These are phyloP conservation scores for Neria commutata DNA, from an alignment of 2,888 invertebrate species.

Conservation along the genomic window DNA sequence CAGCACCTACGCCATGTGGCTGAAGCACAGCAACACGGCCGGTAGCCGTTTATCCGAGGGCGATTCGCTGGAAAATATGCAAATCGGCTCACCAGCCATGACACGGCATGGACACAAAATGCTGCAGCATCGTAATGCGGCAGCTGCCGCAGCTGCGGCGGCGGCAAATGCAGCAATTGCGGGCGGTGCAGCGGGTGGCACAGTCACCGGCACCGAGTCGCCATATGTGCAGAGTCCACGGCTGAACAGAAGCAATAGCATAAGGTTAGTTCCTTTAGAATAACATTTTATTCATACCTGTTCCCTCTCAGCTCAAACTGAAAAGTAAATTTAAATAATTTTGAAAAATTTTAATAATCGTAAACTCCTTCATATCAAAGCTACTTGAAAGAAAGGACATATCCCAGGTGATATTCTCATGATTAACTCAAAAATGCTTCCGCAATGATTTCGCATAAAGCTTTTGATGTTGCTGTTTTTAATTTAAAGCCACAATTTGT, in stretches of 20 bases:
- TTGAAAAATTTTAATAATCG: slow-evolving; percentile 5
- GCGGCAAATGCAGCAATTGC: slow-evolving; percentile 31
- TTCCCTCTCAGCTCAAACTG: neutral
- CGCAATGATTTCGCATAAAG: neutral
- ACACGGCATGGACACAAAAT: slow-evolving; percentile 64
- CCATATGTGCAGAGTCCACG: slow-evolving; percentile 67
- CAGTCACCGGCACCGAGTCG: slow-evolving; percentile 50
- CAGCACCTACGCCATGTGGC: slow-evolving; percentile 84
- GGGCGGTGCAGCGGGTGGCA: slow-evolving; percentile 32
- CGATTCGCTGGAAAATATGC: slow-evolving; percentile 84
- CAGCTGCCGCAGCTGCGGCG: slow-evolving; percentile 31
- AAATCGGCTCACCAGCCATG: slow-evolving; percentile 73
- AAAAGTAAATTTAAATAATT: slow-evolving; percentile 8
- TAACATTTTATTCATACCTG: neutral
- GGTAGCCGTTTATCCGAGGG: slow-evolving; percentile 84
- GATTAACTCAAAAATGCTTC: neutral
- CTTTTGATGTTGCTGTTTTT: neutral
- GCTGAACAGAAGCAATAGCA: slow-evolving; percentile 89
- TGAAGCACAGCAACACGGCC: slow-evolving; percentile 84
- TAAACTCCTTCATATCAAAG: slow-evolving; percentile 60
- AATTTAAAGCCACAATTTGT: too few species aligned
- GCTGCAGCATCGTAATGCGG: slow-evolving; percentile 52
- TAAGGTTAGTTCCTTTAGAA: slow-evolving; percentile 87
- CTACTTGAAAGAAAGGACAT: slow-evolving; percentile 92
- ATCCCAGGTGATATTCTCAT: slow-evolving; percentile 72